phyloP scores from a whole-genome alignment of 2,113 vertebrate species.

The Albula glossodonta region DNA sequence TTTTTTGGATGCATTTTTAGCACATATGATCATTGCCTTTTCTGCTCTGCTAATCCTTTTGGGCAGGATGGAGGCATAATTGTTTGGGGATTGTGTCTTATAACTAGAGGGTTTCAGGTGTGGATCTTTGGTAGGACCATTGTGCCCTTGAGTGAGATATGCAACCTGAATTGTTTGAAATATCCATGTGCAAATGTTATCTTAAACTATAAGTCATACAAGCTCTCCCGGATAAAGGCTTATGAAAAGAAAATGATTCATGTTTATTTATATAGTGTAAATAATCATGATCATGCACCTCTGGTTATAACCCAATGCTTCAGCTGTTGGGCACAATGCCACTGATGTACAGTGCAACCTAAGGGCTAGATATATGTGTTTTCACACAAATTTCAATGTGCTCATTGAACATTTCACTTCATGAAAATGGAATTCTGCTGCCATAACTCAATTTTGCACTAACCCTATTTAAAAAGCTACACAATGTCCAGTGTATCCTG shows the following conservation, averaged over 20 bases:
- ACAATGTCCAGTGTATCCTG: not conserved
- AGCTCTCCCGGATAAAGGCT: not conserved
- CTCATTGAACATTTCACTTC: not conserved
- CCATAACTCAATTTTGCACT: not conserved
- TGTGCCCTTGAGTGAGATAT: not conserved
- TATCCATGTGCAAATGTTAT: not conserved
- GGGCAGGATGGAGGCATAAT: not conserved
- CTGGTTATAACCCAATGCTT: not conserved
- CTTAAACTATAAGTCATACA: not conserved
- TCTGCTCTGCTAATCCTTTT: not conserved
- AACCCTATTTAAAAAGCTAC: not conserved
- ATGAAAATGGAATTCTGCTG: not conserved
- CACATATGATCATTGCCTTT: not conserved
- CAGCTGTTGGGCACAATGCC: not conserved
- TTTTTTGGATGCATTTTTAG: constrained; percentile 7
- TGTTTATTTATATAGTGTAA: not conserved
- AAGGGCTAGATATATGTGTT: not conserved
- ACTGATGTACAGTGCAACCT: not conserved
- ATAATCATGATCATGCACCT: not conserved
- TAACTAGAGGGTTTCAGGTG: not conserved
- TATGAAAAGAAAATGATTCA: not conserved
- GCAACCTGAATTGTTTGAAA: not conserved
- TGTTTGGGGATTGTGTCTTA: not conserved
- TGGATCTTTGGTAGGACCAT: not conserved
- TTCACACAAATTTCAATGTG: not conserved